Evolutionary conservation across 2,797 vertebrate species (phyloP), one percentile per base, ranked within the genome.

Genomic region (Tenualosa thibaudeaui): DNA sequence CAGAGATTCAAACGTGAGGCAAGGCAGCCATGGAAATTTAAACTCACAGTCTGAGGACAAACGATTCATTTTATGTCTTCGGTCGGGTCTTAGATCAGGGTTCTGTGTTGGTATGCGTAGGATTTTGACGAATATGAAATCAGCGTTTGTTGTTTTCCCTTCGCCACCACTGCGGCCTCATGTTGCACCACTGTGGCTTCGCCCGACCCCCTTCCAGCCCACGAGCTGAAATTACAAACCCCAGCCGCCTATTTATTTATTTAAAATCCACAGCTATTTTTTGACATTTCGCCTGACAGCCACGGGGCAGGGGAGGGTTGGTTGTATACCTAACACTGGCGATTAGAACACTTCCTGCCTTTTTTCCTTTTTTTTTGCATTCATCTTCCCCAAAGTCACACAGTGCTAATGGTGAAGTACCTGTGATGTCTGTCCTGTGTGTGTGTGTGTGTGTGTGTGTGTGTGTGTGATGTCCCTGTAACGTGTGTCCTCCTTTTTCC

Each of bases 401-500:
- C 4, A 62, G 10, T 17, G 53, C 53, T 56, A 22, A 3, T 56
- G 53, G 24, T 26, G 24, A 65, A 12, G 65, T 24, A 10, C 26
- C 71, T 43, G 17, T 22, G 10, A 5, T 56, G 54, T 56, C 3
- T 56, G 54, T 54, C 53, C 53, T 54, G 15, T 56, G 54, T 56
- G 53, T 54, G 53, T 54, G 53, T 54, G 53, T 54, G 53, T 56
- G 54, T 22, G 54, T 56, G 54, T 5, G 62, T 65, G 62, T 26
- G 9, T 9, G 62, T 65, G 24, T 56, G 26, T 68, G 26, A 68
- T 68, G 65, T 24, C 65, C 65, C 71, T 43, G 71, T 78, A 40
- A 78, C 71, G 71, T 84, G 85, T 58, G 91, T 84, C 84, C 87
- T 86, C 83, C 68, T 89, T 51, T 51, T 92, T 88, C 89, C 82